Conservation (phyloP, 1,140 invertebrate species). For the Dendrolimus punctatus region DNA sequence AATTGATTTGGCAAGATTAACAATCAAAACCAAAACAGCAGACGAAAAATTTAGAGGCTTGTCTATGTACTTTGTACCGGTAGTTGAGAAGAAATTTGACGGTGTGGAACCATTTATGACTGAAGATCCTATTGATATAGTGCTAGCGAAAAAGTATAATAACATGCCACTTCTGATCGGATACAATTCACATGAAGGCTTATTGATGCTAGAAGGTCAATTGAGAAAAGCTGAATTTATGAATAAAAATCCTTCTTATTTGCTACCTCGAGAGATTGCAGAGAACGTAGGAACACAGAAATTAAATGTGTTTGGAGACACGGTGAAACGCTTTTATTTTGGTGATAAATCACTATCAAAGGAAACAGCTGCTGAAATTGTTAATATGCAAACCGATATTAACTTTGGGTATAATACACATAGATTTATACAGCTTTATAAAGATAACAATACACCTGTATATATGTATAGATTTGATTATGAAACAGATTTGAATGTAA, state of each 20-base stretch:
- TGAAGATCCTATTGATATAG: conserved; percentile 41
- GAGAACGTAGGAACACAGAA: neutral
- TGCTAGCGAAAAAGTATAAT: conserved; percentile 14
- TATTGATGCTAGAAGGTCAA: neutral
- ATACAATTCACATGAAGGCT: neutral
- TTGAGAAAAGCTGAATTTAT: neutral
- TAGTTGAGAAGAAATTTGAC: conserved; percentile 58
- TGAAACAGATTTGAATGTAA: conserved; percentile 45
- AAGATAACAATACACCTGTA: conserved; percentile 24
- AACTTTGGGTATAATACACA: conserved; percentile 51
- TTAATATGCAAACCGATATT: conserved; percentile 27
- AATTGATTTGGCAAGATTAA: conserved; percentile 40
- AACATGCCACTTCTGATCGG: conserved; percentile 1
- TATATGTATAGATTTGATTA: conserved; percentile 71
- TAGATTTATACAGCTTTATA: conserved; percentile 46
- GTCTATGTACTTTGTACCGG: conserved; percentile 52
- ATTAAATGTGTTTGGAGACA: conserved; percentile 1
- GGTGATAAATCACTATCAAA: neutral
- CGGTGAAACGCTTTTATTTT: conserved; percentile 1
- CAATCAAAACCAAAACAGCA: conserved; percentile 30
- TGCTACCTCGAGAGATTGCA: conserved; percentile 1
- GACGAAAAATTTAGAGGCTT: conserved; percentile 57
- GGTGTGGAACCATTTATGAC: conserved; percentile 46
- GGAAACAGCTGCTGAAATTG: neutral
- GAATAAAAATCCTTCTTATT: conserved; percentile 1